Evolutionary conservation across 2,888 invertebrate genomes (phyloP).

Genomic region (Mythimna vitellina): DNA sequence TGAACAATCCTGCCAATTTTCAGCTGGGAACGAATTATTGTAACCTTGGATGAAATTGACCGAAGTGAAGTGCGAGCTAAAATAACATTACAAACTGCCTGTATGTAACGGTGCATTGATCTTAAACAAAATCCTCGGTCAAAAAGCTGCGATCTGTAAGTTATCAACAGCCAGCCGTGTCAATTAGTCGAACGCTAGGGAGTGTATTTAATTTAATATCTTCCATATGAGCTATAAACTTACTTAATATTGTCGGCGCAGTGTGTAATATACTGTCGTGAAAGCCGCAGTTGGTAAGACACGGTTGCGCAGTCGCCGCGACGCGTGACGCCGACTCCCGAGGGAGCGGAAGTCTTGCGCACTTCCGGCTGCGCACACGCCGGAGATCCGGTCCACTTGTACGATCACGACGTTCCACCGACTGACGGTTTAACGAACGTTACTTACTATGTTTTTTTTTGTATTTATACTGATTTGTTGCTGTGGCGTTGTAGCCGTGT

Average conservation of each 20-base stretch:
- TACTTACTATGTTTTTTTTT: slow-evolving; percentile 18
- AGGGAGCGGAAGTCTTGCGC: slow-evolving; percentile 89
- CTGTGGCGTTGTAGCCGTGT: not conserved
- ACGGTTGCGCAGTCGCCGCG: slow-evolving; percentile 75
- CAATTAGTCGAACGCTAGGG: slow-evolving; percentile 11
- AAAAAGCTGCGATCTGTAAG: slow-evolving; percentile 7
- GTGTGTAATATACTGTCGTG: slow-evolving; percentile 68
- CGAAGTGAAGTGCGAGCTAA: not conserved
- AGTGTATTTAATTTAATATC: slow-evolving; percentile 18
- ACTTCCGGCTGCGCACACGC: slow-evolving; percentile 83
- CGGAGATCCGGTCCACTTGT: slow-evolving; percentile 86
- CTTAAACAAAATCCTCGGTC: not conserved
- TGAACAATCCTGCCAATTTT: too few species aligned
- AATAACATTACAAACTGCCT: not conserved
- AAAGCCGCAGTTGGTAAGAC: slow-evolving; percentile 77
- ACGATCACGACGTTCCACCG: slow-evolving; percentile 72
- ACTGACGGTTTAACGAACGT: slow-evolving; percentile 57
- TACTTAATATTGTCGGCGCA: slow-evolving; percentile 50
- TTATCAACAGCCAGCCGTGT: slow-evolving; percentile 21
- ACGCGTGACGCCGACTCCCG: slow-evolving; percentile 85
- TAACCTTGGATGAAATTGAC: too few species aligned
- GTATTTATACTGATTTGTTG: slow-evolving; percentile 21
- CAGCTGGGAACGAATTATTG: too few species aligned
- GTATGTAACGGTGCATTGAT: not conserved
- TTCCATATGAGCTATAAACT: slow-evolving; percentile 28